These are phyloP conservation scores for Euwallacea fornicatus DNA, from an alignment of 1,140 invertebrate species.

Conservation along the genomic window DNA sequence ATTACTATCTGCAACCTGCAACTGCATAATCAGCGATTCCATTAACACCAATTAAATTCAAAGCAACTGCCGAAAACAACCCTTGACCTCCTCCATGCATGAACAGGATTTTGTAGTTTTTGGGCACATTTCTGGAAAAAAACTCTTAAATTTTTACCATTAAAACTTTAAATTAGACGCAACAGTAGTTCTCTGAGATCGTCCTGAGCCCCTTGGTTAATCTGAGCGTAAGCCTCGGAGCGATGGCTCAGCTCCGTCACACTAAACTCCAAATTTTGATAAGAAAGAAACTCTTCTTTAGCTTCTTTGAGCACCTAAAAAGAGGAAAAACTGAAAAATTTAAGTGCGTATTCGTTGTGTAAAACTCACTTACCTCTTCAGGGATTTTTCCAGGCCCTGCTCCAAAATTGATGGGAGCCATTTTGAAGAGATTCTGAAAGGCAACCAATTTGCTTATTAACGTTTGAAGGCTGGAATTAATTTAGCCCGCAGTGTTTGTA, in stretches of 20 bases:
- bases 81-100: conserved; percentile 94
- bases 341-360: neutral
- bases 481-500: conserved; percentile 9
- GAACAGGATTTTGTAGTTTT: conserved; percentile 92
- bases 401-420: conserved; percentile 73
- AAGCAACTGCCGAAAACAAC: conserved; percentile 88
- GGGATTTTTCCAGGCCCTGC: conserved; percentile 90
- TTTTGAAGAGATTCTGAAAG: neutral
- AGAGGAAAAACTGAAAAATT: conserved; percentile 33
- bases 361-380: conserved; percentile 66
- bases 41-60: conserved; percentile 83
- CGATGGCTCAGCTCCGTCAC: conserved; percentile 95
- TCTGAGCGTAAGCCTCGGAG: conserved; percentile 78
- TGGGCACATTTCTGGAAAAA: conserved; percentile 78
- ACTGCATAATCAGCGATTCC: conserved; percentile 83
- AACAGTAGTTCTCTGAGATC: conserved; percentile 77
- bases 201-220: conserved; percentile 78
- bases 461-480: conserved; percentile 6
- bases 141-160: neutral
- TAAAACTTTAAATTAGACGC: neutral
- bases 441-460: conserved; percentile 1
- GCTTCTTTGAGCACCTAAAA: conserved; percentile 83
- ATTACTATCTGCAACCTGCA: conserved; percentile 59
- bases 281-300: conserved; percentile 80
- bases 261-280: conserved; percentile 78